Evolutionary conservation across 2,113 vertebrate genomes (phyloP).

Genomic region (Xiphophorus maculatus): DNA sequence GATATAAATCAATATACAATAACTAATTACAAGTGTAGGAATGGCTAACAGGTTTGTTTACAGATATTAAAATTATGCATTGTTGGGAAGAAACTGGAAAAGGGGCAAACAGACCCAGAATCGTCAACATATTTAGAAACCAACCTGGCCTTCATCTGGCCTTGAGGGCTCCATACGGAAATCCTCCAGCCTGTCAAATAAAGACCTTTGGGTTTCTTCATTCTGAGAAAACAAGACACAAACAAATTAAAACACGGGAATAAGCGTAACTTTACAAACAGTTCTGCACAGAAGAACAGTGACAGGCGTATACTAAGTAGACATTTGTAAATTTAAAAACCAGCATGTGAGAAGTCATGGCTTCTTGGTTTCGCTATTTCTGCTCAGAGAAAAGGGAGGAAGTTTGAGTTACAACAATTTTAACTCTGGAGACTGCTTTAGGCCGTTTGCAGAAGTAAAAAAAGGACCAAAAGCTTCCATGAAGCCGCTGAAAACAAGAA

Average conservation of each 20-base stretch:
- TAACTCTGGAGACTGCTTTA: not conserved
- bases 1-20: not conserved
- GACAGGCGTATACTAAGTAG: not conserved
- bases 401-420: slow-evolving; percentile 16
- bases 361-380: slow-evolving; percentile 25
- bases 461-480: not conserved
- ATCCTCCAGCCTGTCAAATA: slow-evolving; percentile 75
- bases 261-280: not conserved
- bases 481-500: slow-evolving; percentile 33
- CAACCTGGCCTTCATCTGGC: slow-evolving; percentile 58
- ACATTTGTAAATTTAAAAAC: not conserved
- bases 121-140: not conserved
- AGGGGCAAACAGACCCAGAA: not conserved
- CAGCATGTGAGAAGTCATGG: not conserved
- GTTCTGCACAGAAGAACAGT: not conserved
- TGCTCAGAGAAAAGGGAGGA: slow-evolving; percentile 11
- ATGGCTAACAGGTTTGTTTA: not conserved
- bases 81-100: not conserved
- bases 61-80: not conserved
- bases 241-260: not conserved
- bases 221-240: slow-evolving; percentile 36
- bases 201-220: slow-evolving; percentile 51
- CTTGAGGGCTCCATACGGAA: slow-evolving; percentile 40
- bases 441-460: slow-evolving; percentile 59
- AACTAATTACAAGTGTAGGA: not conserved